Conservation (phyloP, 2,888 invertebrate species). For the Petrolisthes manimaculis region DNA sequence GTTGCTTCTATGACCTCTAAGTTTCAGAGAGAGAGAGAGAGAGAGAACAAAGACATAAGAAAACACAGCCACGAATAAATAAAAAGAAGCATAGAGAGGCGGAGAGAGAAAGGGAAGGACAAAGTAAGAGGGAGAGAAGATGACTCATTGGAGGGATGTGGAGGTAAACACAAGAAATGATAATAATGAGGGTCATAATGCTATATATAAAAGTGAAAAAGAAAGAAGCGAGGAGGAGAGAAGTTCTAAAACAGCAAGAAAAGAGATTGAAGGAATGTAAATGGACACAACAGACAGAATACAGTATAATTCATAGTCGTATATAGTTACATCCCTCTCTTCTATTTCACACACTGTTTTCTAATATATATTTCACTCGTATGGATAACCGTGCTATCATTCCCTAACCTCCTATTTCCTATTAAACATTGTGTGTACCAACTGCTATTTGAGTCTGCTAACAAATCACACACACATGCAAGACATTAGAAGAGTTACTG, state of each 20-base stretch:
- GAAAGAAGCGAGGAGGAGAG: neutral
- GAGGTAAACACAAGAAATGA: neutral
- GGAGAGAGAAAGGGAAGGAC: neutral
- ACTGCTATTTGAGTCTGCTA: too few relatives aligned
- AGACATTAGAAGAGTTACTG: too few relatives aligned
- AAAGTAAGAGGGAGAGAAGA: neutral
- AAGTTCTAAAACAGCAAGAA: neutral
- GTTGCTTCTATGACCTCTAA: too few relatives aligned
- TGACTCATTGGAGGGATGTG: neutral
- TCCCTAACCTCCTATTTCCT: too few relatives aligned
- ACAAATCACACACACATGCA: too few relatives aligned
- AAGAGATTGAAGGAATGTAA: neutral
- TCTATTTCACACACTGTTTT: too few relatives aligned
- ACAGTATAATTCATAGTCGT: too few relatives aligned
- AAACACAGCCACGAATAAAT: neutral
- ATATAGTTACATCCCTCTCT: too few relatives aligned
- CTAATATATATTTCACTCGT: too few relatives aligned
- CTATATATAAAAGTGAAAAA: neutral
- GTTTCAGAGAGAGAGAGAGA: neutral
- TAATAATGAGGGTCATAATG: neutral
- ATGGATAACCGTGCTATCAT: too few relatives aligned
- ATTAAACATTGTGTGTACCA: too few relatives aligned
- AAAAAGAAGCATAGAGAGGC: neutral
- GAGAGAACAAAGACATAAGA: neutral
- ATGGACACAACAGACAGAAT: too few relatives aligned